Conservation (phyloP, 2,113 vertebrate genomes). For the Benitochromis conjunctus region DNA sequence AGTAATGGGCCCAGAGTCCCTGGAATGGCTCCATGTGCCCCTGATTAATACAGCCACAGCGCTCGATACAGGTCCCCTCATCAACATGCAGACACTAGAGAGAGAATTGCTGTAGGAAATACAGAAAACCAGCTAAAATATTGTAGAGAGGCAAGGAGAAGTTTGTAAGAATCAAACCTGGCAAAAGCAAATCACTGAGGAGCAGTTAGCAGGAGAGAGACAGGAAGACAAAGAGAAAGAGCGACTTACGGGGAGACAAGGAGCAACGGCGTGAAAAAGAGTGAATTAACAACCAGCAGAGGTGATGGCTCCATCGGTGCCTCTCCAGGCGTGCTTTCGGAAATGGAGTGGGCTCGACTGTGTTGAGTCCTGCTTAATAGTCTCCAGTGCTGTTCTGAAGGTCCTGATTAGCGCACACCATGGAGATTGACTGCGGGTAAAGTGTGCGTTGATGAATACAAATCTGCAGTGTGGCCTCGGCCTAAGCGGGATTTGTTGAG, state of each 20-base stretch:
- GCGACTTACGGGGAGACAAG: background rate
- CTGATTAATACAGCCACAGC: conserved; percentile 41
- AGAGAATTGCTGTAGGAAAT: background rate
- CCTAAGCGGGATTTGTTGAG: conserved; percentile 26
- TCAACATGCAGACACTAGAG: background rate
- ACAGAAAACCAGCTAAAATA: background rate
- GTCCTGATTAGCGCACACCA: conserved; percentile 42
- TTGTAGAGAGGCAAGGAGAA: background rate
- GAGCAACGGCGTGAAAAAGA: background rate
- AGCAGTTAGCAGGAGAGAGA: conserved; percentile 10
- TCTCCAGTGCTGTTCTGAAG: conserved; percentile 41
- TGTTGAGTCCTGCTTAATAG: conserved; percentile 45
- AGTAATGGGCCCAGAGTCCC: conserved; percentile 46
- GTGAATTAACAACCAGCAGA: conserved; percentile 30
- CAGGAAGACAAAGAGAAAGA: conserved; percentile 5
- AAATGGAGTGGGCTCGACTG: conserved; percentile 26
- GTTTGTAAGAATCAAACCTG: background rate
- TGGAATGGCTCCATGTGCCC: conserved; percentile 40
- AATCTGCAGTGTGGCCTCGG: conserved; percentile 22
- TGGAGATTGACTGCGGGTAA: conserved; percentile 32
- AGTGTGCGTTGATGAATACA: conserved; percentile 48
- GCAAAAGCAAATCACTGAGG: background rate
- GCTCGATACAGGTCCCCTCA: conserved; percentile 6
- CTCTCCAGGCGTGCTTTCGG: conserved; percentile 19
- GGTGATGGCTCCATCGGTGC: conserved; percentile 36